These are phyloP conservation scores for Zoanthus sociatus DNA, from an alignment of 92 coral and sea anemone genomes.

Conservation along the genomic window DNA sequence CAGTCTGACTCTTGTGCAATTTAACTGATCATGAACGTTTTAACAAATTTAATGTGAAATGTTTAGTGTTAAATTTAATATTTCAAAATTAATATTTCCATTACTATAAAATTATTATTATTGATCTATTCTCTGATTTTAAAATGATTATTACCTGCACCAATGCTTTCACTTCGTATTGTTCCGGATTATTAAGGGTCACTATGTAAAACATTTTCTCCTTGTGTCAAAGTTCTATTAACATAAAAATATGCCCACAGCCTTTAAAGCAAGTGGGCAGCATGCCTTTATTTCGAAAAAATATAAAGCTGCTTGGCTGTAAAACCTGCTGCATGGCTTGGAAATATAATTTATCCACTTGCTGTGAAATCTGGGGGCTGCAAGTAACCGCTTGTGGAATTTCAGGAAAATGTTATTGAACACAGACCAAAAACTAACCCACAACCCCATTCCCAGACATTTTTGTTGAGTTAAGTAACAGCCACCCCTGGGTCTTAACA, in stretches of 20 bases:
- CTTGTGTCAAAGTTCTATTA: neutral
- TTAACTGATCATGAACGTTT: slow-evolving; percentile 6
- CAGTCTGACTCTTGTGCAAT: neutral
- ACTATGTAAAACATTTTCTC: neutral
- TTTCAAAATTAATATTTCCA: neutral
- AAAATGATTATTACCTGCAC: no score
- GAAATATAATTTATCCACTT: neutral
- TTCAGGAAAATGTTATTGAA: slow-evolving; percentile 8
- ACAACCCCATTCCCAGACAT: neutral
- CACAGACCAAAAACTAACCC: slow-evolving; percentile 1
- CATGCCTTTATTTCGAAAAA: neutral
- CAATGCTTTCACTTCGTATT: neutral
- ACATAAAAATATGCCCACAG: neutral
- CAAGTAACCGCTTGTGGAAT: neutral
- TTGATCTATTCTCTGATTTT: slow-evolving; percentile 1
- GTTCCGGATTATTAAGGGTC: slow-evolving; percentile 8
- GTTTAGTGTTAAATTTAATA: neutral
- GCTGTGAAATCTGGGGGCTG: neutral
- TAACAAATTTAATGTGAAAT: neutral
- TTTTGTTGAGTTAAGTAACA: neutral
- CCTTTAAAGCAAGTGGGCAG: neutral
- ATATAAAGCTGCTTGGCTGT: neutral
- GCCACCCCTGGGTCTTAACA: neutral
- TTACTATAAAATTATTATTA: neutral
- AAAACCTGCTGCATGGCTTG: slow-evolving; percentile 4